Base-by-base conservation (phyloP, 1,140 invertebrate species). In the Paralvinella palmiformis region DNA sequence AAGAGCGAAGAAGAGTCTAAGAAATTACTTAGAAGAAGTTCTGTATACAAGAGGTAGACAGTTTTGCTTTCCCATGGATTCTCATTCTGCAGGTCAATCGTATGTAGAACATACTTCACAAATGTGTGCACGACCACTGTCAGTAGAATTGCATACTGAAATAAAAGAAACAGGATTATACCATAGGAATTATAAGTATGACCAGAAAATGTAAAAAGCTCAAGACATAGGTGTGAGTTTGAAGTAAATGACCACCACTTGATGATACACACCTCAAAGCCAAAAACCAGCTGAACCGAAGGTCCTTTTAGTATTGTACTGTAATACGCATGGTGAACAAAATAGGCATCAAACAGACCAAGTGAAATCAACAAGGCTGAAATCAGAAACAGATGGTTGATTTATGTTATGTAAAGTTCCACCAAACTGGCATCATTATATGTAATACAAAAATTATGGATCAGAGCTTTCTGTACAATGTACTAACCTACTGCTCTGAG, bases 31-130 rank as follows among this genome's bases (percentile, higher is more conserved):
- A 98, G 94, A 22, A 96, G 85, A 50, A 99, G 84, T 83, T 99
- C 97, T 17, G 94, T 94, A 72, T 99, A 98, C 0, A 99, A 83
- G 17, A 99, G 81, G 75, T 94, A 98, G 1, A 98, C 94, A 15
- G 96, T 95, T 81, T 99, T 99, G 78, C 94, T 96, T 76, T 99
- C 97, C 97, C 97, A 99, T 5, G 95, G 96, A 65, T 91, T 94
- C 74, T 97, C 94, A 79, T 91, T 92, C 72, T 93, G 90, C 44
- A 96, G 85, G 80, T 98, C 96, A 59, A 96, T 87, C 0, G 91
- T 88, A 79, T 99, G 96, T 4, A 99, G 83, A 17, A 92, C 81
- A 80, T 99, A 99, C 82, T 99, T 99, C 37, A 98, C 91, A 6
- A 88, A 85, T 57, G 96, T 96, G 78, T 97, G 97, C 10, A 92